Base-by-base conservation (phyloP, 2,888 invertebrate species). In the Sphecodes monilicornis region DNA sequence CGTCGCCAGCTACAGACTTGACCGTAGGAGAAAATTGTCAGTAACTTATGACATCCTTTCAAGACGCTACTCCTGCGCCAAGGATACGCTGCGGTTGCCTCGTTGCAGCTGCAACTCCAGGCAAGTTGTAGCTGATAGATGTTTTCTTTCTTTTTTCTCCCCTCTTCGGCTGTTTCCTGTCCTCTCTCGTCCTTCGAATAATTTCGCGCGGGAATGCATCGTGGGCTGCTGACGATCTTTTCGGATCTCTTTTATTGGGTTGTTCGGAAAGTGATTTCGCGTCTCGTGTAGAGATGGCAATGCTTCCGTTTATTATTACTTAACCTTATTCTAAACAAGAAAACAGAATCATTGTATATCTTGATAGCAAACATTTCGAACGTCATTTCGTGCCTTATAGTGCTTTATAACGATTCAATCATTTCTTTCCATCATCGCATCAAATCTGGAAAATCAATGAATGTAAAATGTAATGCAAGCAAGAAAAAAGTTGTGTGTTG, bases 41-140 rank as follows among this genome's bases (percentile, higher is more conserved):
- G 79, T 82, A 82, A 82, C 82, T 79, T 79, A 82, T 79, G 82
- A 82, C 69, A 50, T 79, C 60, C 82, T 74, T 82, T 79, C 79
- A 54, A 66, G 50, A 78, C 80, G 36, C 66, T 54, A 80, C 66
- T 78, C 71, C 72, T 78, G 77, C 71, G 73, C 50, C 66, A 68
- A 68, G 76, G 76, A 76, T 50, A 46, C 66, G 43, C 66, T 16
- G 36, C 43, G 66, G 29, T 22, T 36, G 54, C 80, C 36, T 72
- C 66, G 43, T 66, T 57, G 73, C 79, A 82, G 79, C 68, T 69
- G 79, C 69, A 76, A 43, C 79, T 43, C 76, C 32, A 26, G 36
- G 46, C 73, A 72, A 73, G 32, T 81, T 78, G 72, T 39, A 78
- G 73, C 68, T 46, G 29, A 78, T 46, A 73, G 57, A 81, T 36